These are phyloP conservation scores for Leptinotarsa lineolata DNA, from an alignment of 1,140 invertebrate species.

Conservation along the genomic window DNA sequence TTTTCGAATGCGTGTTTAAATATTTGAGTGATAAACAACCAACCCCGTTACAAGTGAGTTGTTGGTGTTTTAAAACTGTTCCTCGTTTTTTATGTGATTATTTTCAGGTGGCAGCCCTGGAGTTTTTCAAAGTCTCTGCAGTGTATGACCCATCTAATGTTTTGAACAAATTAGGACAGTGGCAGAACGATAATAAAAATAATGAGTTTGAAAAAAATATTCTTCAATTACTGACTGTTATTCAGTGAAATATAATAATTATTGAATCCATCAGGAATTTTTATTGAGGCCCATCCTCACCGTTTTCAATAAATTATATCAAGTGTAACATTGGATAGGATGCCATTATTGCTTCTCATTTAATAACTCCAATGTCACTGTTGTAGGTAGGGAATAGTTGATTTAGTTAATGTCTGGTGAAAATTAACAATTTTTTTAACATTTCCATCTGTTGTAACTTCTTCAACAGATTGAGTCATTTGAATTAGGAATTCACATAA, in stretches of 20 bases:
- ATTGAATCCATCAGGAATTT: not conserved
- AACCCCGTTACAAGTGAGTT: conserved; percentile 63
- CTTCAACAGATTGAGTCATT: no score
- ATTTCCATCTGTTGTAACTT: no score
- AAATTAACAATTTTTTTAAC: no score
- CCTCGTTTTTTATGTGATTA: conserved; percentile 1
- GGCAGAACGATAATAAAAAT: conserved; percentile 11
- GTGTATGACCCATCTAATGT: conserved; percentile 30
- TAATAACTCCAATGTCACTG: no score
- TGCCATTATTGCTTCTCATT: no score
- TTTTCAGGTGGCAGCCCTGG: conserved; percentile 35
- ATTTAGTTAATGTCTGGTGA: no score
- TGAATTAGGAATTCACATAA: no score
- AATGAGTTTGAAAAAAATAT: conserved; percentile 8
- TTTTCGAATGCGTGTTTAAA: conserved; percentile 56
- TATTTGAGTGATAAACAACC: conserved; percentile 68
- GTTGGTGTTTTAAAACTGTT: not conserved
- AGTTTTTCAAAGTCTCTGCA: conserved; percentile 36
- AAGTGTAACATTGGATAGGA: no score
- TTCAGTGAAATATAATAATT: not conserved
- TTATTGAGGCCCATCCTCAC: no score
- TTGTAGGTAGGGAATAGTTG: not conserved
- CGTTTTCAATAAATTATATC: no score
- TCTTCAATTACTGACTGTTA: not conserved
- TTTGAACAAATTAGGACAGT: conserved; percentile 29